Percentiles rank a stretch among this genome's conserved stretches.
phyloP scores from a whole-genome alignment of 2,113 vertebrate genomes.

The Gila orcuttii region DNA sequence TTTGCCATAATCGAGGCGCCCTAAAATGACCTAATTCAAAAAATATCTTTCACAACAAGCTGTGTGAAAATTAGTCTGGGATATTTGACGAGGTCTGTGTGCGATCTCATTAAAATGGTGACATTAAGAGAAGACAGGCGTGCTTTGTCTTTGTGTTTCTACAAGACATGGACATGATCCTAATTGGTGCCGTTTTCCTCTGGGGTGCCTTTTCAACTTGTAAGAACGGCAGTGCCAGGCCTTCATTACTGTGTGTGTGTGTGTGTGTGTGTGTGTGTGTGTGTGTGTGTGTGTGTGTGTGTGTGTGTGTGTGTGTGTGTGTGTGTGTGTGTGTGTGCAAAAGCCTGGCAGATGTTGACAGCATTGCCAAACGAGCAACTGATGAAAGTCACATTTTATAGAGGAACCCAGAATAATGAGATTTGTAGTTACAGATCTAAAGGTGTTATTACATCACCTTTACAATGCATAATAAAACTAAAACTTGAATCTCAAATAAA shows the following conservation, averaged over 20 bases:
- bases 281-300: neutral
- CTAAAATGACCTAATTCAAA: too few species aligned
- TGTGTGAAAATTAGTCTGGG: neutral
- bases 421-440: slow-evolving; percentile 1
- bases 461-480: neutral
- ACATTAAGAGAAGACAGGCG: neutral
- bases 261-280: neutral
- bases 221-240: slow-evolving; percentile 4
- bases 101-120: slow-evolving; percentile 28
- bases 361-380: slow-evolving; percentile 17
- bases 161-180: slow-evolving; percentile 32
- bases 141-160: slow-evolving; percentile 4
- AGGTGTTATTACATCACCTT: neutral
- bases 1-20: too few species aligned
- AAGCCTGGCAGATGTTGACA: slow-evolving; percentile 5
- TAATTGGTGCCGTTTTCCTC: slow-evolving; percentile 28
- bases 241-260: slow-evolving; percentile 9
- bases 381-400: slow-evolving; percentile 12
- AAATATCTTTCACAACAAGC: neutral
- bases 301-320: neutral
- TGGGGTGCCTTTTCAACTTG: slow-evolving; percentile 11
- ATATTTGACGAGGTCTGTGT: neutral
- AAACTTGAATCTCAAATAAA: neutral
- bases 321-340: neutral
- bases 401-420: neutral